Conservation (phyloP, 2,888 invertebrate genomes). For the Hirudinaria manillensis region DNA sequence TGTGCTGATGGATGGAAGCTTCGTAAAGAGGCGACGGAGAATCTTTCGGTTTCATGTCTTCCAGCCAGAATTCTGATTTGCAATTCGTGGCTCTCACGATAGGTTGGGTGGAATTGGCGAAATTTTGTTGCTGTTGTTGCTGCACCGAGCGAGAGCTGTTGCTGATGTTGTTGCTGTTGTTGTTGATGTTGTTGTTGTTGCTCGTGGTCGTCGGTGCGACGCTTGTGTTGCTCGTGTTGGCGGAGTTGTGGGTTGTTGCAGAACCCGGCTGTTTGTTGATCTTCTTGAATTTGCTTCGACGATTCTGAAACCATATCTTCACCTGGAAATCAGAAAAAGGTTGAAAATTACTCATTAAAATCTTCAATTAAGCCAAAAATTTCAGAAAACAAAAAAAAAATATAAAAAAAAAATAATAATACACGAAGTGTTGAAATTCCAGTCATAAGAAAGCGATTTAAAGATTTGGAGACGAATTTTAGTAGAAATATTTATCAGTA, state of each 20-base stretch:
- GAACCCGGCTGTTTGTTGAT: slow-evolving; percentile 29
- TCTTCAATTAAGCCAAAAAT: background rate
- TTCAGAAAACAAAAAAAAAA: background rate
- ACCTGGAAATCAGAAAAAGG: background rate
- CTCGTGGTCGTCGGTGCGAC: too few species aligned
- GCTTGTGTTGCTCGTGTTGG: slow-evolving; percentile 23
- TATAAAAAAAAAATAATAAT: background rate
- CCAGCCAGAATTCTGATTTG: slow-evolving; percentile 27
- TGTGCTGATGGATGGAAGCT: background rate
- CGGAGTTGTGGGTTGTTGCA: slow-evolving; percentile 1
- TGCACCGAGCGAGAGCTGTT: background rate
- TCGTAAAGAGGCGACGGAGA: slow-evolving; percentile 18
- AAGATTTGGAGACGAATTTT: too few species aligned
- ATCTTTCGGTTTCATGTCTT: slow-evolving; percentile 24
- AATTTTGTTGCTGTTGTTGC: slow-evolving; percentile 20
- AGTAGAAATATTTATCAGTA: too few species aligned
- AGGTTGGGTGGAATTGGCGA: background rate
- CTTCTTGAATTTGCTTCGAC: slow-evolving; percentile 30
- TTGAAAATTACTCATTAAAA: background rate
- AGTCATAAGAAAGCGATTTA: too few species aligned
- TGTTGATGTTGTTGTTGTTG: slow-evolving; percentile 19
- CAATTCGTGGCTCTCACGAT: slow-evolving; percentile 5
- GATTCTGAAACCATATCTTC: slow-evolving; percentile 30
- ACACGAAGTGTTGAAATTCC: too few species aligned
- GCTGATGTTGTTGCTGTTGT: slow-evolving; percentile 4